Percentiles rank a stretch among this genome's conserved stretches.
Evolutionary conservation across 2,888 invertebrate species (phyloP).

Genomic region (Caenorhabditis plicata): DNA sequence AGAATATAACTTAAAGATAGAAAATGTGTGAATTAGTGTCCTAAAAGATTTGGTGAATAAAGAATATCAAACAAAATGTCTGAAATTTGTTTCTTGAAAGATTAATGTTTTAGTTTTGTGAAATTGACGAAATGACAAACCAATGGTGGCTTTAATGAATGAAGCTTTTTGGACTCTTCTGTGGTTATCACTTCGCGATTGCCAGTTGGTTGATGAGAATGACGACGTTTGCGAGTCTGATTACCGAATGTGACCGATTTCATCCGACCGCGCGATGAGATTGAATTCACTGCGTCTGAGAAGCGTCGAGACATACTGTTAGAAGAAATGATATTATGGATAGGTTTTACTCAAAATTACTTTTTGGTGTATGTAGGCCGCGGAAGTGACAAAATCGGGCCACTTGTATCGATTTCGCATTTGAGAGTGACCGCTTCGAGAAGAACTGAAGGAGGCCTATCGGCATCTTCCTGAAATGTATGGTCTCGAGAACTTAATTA

Average conservation of each 20-base stretch:
- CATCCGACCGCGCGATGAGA: conserved; percentile 32
- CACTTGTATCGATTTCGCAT: conserved; percentile 48
- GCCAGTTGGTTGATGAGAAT: conserved; percentile 40
- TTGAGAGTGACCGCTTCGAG: conserved; percentile 60
- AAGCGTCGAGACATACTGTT: conserved; percentile 55
- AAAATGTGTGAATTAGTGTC: no score
- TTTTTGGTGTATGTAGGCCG: conserved; percentile 48
- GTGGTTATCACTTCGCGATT: conserved; percentile 32
- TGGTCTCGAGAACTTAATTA: neutral
- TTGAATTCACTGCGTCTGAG: conserved; percentile 51
- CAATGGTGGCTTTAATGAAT: conserved; percentile 49
- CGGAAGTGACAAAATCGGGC: conserved; percentile 48
- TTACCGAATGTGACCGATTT: conserved; percentile 52
- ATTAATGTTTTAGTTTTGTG: no score
- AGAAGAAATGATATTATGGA: conserved; percentile 7
- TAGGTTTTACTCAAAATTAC: conserved; percentile 19
- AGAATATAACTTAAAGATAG: no score
- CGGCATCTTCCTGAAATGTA: conserved; percentile 37
- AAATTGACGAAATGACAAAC: no score
- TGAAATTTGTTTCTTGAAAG: no score
- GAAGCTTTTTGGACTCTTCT: conserved; percentile 45
- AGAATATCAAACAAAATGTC: no score
- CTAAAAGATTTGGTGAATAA: no score
- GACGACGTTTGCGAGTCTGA: conserved; percentile 30
- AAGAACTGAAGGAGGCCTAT: conserved; percentile 59